phyloP scores from a whole-genome alignment of 2,797 vertebrate species.

The Ctenopoma kingsleyae region DNA sequence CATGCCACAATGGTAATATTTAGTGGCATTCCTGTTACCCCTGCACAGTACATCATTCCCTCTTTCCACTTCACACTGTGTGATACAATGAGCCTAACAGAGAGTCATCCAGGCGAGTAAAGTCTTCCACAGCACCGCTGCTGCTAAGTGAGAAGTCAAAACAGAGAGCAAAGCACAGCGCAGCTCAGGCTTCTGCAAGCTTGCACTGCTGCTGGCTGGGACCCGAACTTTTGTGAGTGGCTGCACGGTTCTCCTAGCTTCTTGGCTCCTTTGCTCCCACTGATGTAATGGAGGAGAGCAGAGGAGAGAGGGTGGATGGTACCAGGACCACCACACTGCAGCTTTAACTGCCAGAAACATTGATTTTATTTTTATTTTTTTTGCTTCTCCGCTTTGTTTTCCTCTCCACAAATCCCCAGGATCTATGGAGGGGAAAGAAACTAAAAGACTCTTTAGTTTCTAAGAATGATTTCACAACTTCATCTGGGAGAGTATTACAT shows the following conservation, averaged over 20 bases:
- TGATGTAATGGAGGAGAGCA: slow-evolving; percentile 78
- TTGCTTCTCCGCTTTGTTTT: slow-evolving; percentile 3
- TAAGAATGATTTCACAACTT: slow-evolving; percentile 65
- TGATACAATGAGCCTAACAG: slow-evolving; percentile 46
- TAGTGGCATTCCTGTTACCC: slow-evolving; percentile 69
- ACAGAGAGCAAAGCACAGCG: slow-evolving; percentile 64
- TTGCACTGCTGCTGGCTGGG: slow-evolving; percentile 64
- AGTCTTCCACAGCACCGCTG: slow-evolving; percentile 68
- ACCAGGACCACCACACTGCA: slow-evolving; percentile 59
- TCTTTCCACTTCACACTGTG: slow-evolving; percentile 71
- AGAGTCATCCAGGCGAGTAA: slow-evolving; percentile 65
- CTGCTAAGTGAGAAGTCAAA: slow-evolving; percentile 67
- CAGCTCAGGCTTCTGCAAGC: slow-evolving; percentile 61
- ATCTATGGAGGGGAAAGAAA: too few species aligned
- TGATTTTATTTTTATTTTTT: background rate
- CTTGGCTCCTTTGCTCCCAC: slow-evolving; percentile 61
- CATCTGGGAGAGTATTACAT: slow-evolving; percentile 60
- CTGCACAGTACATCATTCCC: slow-evolving; percentile 64
- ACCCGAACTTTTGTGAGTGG: slow-evolving; percentile 50
- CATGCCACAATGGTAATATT: slow-evolving; percentile 69
- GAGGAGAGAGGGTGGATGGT: slow-evolving; percentile 48
- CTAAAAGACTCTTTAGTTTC: slow-evolving; percentile 37
- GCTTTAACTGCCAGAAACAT: slow-evolving; percentile 42
- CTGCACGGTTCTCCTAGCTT: slow-evolving; percentile 57
- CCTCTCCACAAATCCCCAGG: slow-evolving; percentile 10